Percentiles rank a stretch among this genome's conserved stretches.
phyloP scores from a whole-genome alignment of 2,113 vertebrate genomes.

The Notiomystis cincta region DNA sequence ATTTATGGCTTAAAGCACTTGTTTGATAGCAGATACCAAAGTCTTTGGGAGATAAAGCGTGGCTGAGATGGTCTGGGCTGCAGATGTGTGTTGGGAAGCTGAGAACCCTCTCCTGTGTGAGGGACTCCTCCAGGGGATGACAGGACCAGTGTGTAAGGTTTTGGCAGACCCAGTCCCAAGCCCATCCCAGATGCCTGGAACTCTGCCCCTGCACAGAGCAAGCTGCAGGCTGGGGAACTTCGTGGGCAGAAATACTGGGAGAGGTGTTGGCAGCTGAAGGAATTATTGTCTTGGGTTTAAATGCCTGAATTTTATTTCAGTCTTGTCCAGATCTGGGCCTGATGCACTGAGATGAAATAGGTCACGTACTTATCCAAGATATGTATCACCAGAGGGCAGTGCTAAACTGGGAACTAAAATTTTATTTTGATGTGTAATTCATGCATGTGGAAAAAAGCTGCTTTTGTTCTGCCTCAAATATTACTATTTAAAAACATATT shows the following conservation, averaged over 20 bases:
- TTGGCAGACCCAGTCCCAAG: background rate
- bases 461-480: background rate
- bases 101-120: background rate
- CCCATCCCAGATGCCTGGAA: background rate
- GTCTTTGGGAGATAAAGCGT: background rate
- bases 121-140: background rate
- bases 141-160: background rate
- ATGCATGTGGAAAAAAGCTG: background rate
- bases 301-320: background rate
- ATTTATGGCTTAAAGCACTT: constrained; percentile 23
- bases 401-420: constrained; percentile 55
- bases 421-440: constrained; percentile 27
- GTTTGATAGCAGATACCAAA: background rate
- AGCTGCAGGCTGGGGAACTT: background rate
- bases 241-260: background rate
- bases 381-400: constrained; percentile 54
- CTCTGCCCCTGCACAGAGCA: background rate
- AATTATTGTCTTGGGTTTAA: background rate
- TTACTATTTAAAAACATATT: background rate
- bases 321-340: background rate
- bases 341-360: background rate
- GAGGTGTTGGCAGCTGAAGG: background rate
- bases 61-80: background rate
- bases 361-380: background rate
- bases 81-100: background rate